These are phyloP conservation scores for Arenaria interpres DNA, from an alignment of 2,113 vertebrate species.

Conservation along the genomic window DNA sequence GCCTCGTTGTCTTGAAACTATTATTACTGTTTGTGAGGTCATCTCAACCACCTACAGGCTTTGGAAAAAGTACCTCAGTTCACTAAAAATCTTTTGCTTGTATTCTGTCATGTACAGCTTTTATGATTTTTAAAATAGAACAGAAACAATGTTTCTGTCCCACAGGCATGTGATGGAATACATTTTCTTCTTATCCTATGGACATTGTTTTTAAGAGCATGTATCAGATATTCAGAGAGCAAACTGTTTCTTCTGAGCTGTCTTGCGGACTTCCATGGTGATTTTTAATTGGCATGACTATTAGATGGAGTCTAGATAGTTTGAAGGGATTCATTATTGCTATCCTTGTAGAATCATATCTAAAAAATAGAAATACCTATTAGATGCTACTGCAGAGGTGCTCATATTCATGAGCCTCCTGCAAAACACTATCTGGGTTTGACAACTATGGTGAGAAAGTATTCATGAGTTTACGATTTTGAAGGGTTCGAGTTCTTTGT, in stretches of 20 bases:
- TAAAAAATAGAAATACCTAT: constrained; percentile 6
- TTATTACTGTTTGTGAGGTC: not conserved
- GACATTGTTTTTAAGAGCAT: not conserved
- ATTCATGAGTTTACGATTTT: not conserved
- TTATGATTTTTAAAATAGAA: not conserved
- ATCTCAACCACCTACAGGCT: not conserved
- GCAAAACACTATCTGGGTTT: not conserved
- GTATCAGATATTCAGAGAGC: not conserved
- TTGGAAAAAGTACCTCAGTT: not conserved
- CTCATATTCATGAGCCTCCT: not conserved
- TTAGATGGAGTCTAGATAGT: not conserved
- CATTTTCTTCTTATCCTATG: not conserved
- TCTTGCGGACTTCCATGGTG: not conserved
- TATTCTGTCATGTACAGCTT: not conserved
- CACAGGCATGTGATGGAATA: not conserved
- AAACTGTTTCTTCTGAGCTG: not conserved
- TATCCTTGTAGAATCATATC: not conserved
- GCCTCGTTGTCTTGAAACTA: not conserved
- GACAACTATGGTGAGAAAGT: not conserved
- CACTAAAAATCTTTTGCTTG: not conserved
- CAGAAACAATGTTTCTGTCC: not conserved
- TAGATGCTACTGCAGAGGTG: not conserved
- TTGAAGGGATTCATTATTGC: constrained; percentile 17
- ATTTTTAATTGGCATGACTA: constrained; percentile 8
- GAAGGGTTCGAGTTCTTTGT: constrained; percentile 41